A percentile compares a stretch with the other conserved stretches of the same genome.
Evolutionary conservation across 2,797 vertebrate genomes (phyloP).

Genomic region (Crax fasciolata): DNA sequence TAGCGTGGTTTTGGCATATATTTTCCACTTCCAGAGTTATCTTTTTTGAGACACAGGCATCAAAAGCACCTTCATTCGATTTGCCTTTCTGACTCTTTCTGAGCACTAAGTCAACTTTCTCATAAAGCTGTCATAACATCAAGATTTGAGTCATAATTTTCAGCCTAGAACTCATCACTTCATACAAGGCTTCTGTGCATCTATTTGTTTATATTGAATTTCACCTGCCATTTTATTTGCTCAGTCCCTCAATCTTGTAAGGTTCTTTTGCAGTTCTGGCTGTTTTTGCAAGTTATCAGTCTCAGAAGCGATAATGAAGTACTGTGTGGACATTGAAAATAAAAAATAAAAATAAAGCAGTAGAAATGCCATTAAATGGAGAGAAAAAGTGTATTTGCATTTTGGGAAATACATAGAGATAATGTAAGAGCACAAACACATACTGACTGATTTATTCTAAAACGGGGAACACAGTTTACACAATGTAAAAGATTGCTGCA

Average conservation of each 20-base stretch:
- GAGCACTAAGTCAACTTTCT: neutral
- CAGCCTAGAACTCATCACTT: neutral
- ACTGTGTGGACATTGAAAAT: neutral
- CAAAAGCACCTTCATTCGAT: neutral
- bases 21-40: neutral
- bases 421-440: neutral
- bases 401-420: neutral
- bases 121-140: neutral
- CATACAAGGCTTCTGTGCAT: neutral
- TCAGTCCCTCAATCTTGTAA: neutral
- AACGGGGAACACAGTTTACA: neutral
- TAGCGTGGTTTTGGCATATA: neutral
- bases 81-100: neutral
- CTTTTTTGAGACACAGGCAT: neutral
- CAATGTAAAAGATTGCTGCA: neutral
- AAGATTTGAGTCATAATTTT: neutral
- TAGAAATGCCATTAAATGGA: neutral
- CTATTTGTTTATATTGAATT: neutral
- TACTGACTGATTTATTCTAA: neutral
- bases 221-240: neutral
- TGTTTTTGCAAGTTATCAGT: neutral
- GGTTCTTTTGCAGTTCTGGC: neutral
- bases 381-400: neutral
- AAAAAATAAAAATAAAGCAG: accelerated
- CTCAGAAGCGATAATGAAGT: neutral